Base-by-base conservation (phyloP, 2,797 vertebrate species). In the Betta splendens region DNA sequence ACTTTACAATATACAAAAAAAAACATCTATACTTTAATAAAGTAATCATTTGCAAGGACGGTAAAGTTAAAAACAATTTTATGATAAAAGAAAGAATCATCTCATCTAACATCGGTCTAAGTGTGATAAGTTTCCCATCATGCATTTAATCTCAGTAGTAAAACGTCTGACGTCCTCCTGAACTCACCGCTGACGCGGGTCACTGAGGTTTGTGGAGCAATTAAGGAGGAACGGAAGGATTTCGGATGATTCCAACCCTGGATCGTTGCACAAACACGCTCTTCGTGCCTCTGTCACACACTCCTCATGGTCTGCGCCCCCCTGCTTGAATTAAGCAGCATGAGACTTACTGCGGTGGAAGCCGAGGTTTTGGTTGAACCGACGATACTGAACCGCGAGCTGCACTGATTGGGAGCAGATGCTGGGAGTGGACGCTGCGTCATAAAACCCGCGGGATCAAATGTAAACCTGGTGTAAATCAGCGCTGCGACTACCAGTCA, bases 391-490 rank as follows among this genome's bases (percentile, higher is more conserved):
- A 83, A 84, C 69, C 74, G 54, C 60, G 69, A 64, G 64, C 75
- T 60, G 4, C 47, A 22, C 43, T 77, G 77, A 89, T 84, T 81
- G 62, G 62, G 23, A 47, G 76, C 87, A 87, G 81, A 87, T 84
- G 82, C 77, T 22, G 51, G 65, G 58, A 47, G 44, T 55, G 78
- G 55, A 80, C 73, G 61, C 74, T 63, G 57, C 54, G 54, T 67
- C 49, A 63, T 75, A 70, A 86, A 86, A 74, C 49, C 68, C 60
- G 67, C 64, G 51, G 68, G 73, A 81, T 81, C 55, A 81, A 83
- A 67, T 43, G 28, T 64, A 72, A 82, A 61, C 59, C 74, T 69
- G 50, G 50, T 16, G 32, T 39, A 69, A 85, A 86, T 86, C 71
- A 68, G 45, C 6, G 49, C 13, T 20, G 55, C 46, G 26, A 72